A percentile compares a stretch with the other conserved stretches of the same genome.
phyloP scores from a whole-genome alignment of 2,797 vertebrate genomes.

The Myripristis jacobus region DNA sequence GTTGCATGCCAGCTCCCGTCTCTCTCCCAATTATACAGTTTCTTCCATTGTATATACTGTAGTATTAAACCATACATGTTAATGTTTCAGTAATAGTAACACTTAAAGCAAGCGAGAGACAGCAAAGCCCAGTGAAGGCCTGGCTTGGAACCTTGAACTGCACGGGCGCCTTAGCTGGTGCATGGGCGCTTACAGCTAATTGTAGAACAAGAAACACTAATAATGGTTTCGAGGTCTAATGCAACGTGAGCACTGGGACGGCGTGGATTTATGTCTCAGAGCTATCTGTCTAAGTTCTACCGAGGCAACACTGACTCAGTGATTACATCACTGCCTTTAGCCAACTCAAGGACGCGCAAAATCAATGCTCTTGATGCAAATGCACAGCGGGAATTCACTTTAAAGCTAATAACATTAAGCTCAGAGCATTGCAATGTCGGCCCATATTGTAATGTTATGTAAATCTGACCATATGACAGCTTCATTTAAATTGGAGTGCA shows the following conservation, averaged over 20 bases:
- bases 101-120: neutral
- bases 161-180: slow-evolving; percentile 9
- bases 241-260: slow-evolving; percentile 28
- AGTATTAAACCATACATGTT: neutral
- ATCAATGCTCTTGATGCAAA: slow-evolving; percentile 79
- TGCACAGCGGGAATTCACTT: slow-evolving; percentile 77
- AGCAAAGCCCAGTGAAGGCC: neutral
- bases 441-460: slow-evolving; percentile 84
- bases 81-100: no score
- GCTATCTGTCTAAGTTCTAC: slow-evolving; percentile 46
- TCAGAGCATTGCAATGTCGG: slow-evolving; percentile 69
- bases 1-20: no score
- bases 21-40: neutral
- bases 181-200: slow-evolving; percentile 26
- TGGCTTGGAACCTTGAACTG: neutral
- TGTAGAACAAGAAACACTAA: slow-evolving; percentile 32
- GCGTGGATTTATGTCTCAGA: slow-evolving; percentile 54
- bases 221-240: slow-evolving; percentile 40
- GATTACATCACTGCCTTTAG: slow-evolving; percentile 79
- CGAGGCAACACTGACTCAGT: slow-evolving; percentile 74
- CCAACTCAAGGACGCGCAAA: slow-evolving; percentile 76
- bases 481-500: slow-evolving; percentile 74
- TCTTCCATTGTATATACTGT: neutral
- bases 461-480: slow-evolving; percentile 83
- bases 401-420: slow-evolving; percentile 82